These are phyloP conservation scores for Linnaemya vulpina DNA, from an alignment of 2,888 invertebrate genomes.

Conservation along the genomic window DNA sequence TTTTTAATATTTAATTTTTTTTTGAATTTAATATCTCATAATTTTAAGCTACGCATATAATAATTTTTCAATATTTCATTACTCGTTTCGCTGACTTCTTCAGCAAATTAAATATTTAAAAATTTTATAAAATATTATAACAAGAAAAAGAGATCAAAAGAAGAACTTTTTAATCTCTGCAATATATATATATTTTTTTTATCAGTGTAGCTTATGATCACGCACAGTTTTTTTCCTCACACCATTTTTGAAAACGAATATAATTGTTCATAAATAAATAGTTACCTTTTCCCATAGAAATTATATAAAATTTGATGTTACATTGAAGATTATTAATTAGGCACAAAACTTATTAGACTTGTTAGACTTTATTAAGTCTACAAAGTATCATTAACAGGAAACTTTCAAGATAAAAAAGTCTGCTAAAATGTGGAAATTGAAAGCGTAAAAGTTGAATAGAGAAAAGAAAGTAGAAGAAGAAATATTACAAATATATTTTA, in stretches of 20 bases:
- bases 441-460: neutral
- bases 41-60: too few relatives aligned
- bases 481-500: neutral
- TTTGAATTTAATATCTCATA: too few relatives aligned
- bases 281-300: constrained; percentile 2
- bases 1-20: too few relatives aligned
- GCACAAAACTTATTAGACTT: constrained; percentile 42
- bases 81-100: too few relatives aligned
- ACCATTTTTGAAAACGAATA: neutral
- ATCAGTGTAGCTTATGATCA: constrained; percentile 15
- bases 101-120: too few relatives aligned
- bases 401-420: neutral
- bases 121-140: too few relatives aligned
- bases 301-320: constrained; percentile 4
- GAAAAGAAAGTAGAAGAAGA: neutral
- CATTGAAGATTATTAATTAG: constrained; percentile 56
- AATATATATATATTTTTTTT: neutral
- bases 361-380: constrained; percentile 20
- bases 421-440: neutral
- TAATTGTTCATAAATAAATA: neutral
- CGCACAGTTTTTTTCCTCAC: neutral
- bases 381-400: constrained; percentile 37
- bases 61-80: too few relatives aligned
- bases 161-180: too few relatives aligned
- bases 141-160: too few relatives aligned